Evolutionary conservation across 2,888 invertebrate genomes (phyloP), one percentile per base, ranked within the genome.

Genomic region (Carabus problematicus): DNA sequence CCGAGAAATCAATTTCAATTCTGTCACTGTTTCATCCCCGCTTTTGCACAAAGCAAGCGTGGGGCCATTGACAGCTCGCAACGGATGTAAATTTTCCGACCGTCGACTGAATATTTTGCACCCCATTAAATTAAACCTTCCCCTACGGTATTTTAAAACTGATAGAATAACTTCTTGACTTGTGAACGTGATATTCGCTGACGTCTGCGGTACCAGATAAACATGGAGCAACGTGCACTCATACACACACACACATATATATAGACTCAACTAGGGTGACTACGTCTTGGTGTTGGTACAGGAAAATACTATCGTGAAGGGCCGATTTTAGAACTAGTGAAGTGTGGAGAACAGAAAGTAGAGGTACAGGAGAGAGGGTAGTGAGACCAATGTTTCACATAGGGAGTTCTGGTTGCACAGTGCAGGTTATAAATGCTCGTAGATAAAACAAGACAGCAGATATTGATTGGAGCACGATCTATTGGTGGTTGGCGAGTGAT

Each of bases 401-500:
- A 52, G 19, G 19, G 16, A 52, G 19, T 52, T 14, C 19, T 54
- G 54, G 42, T 54, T 42, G 47, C 12, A 19, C 43, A 47, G 39
- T 16, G 14, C 58, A 47, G 58, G 66, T 66, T 66, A 66, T 59
- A 66, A 66, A 66, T 66, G 66, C 49, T 56, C 59, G 14, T 16
- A 66, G 66, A 66, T 66, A 66, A 66, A 66, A 59, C 45, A 58
- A 66, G 66, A 47, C 39, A 47, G n/a, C n/a, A 16, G 40, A 49
- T 66, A 66, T 58, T 59, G 58, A 66, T 66, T 59, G 66, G 41
- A 18, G 58, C 66, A 71, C 70, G 70, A 73, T 71, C 71, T 72
- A 67, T 67, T 70, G 67, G 70, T 58, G 62, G 73, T 72, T 11
- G 40, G 8, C 29, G 70, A 72, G 72, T 73, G 76, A 76, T 75